These are phyloP conservation scores for Myotis davidii DNA, from an alignment of 2,113 vertebrate genomes.

Conservation along the genomic window DNA sequence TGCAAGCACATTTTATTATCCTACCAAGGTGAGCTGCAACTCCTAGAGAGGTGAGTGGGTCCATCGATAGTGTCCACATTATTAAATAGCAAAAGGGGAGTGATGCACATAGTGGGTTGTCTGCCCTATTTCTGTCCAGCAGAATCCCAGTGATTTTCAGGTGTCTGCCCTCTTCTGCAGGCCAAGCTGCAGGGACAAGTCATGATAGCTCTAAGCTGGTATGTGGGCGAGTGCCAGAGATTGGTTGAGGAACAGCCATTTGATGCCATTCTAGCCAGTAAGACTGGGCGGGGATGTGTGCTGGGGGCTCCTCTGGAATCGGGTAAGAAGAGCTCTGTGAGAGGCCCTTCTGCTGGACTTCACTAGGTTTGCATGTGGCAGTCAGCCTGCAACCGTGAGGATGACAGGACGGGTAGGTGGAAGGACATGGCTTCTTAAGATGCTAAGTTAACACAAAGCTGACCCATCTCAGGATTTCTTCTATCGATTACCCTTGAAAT, in stretches of 20 bases:
- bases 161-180: background rate
- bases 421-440: background rate
- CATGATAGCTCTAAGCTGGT: background rate
- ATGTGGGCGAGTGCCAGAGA: background rate
- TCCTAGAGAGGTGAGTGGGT: background rate
- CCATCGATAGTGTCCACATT: background rate
- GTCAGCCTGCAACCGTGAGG: background rate
- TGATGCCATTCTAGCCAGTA: background rate
- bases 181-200: background rate
- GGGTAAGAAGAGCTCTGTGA: background rate
- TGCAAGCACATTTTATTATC: background rate
- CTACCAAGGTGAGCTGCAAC: background rate
- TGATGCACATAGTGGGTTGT: background rate
- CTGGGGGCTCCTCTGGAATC: background rate
- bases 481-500: background rate
- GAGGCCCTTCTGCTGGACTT: background rate
- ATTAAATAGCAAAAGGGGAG: background rate
- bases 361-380: background rate
- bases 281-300: background rate
- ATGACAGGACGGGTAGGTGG: background rate
- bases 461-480: background rate
- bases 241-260: background rate
- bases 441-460: background rate
- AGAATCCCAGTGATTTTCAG: background rate
- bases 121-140: background rate